Base-by-base conservation (phyloP, 2,797 vertebrate genomes). In the Percopsis omiscomaycus region DNA sequence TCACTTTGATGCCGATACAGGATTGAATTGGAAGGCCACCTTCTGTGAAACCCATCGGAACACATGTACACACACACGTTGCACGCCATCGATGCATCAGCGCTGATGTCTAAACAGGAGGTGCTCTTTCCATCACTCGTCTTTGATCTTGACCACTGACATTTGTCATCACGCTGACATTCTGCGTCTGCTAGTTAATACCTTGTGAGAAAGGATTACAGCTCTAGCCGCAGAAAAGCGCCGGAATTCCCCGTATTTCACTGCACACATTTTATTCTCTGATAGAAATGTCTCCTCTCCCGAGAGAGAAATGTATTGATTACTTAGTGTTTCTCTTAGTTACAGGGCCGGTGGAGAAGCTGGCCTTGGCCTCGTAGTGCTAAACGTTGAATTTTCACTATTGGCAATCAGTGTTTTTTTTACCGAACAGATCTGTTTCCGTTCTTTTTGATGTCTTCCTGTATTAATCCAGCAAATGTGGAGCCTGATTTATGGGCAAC, bases 401-500 rank as follows among this genome's bases (percentile, higher is more conserved):
- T 16, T 30, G 30, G 37, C 55, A 50, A 68, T 29, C 13, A 5
- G n/a, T 15, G 49, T n/a, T 55, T 57, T 55, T 57, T 71, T 66
- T 70, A 73, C 69, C 59, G 61, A 73, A 32, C 37, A 1, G 63
- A 30, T 78, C 61, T 70, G 74, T 62, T 79, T 79, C 79, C 74
- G 70, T 70, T 42, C 48, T 3, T 61, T 72, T 78, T 79, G 74
- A 84, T 75, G 71, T 83, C 72, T 77, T 68, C 72, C 80, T 77
- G 73, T 70, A 66, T 81, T 82, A 78, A 80, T 83, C 59, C 0
- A 64, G 58, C 51, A n/a, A 56, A 61, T 44, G 22, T 78, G 48
- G 45, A 59, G 44, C 14, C 59, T 83, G 86, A 82, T 88, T 89
- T 89, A 90, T 56, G 55, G 61, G 78, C 73, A 60, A 61, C 74